Evolutionary conservation across 2,113 vertebrate genomes (phyloP), one percentile per base, ranked within the genome.

Genomic region (Acrocephalus arundinaceus): DNA sequence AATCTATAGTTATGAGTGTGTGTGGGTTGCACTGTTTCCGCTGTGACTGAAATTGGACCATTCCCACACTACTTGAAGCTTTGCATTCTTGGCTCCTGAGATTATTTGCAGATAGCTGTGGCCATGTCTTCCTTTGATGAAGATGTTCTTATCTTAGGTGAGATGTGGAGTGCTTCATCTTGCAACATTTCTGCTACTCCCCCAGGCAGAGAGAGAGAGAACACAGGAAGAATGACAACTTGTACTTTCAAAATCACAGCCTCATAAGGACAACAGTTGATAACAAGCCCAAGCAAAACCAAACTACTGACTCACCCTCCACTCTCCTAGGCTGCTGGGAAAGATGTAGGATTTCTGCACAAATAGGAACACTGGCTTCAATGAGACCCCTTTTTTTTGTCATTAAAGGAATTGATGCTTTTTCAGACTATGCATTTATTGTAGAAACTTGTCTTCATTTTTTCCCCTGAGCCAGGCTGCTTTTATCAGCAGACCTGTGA

Each of bases 241-340:
- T 59, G 75, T 85, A 49, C 90, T 97, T 96, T 94, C 95, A 91
- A 95, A 96, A 97, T 94, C 95, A 59, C 68, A 83, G 6, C 76
- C 46, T 94, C 88, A 62, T 92, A 93, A 90, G 78, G 90, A 93
- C 92, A 88, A 71, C 90, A 96, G 51, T 20, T 92, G 79, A 95
- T 95, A 96, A 96, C 92, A 96, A 96, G 96, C 79, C 95, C 85
- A 92, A 95, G 67, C 95, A 94, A 80, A 96, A 93, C 90, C 57
- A 68, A 93, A 54, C 31, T 87, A 73, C 87, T 94, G 92, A 91
- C 67, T 96, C 94, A 94, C n/a, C 33, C 59, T 91, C n/a, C 43
- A 67, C 59, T 92, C 28, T 88, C 23, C 68, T 74, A 62, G 31
- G 79, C 87, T 67, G 46, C 66, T 93, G 67, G 41, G 76, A 93